These are phyloP conservation scores for Argya squamiceps DNA, from an alignment of 2,797 vertebrate genomes.

Conservation along the genomic window DNA sequence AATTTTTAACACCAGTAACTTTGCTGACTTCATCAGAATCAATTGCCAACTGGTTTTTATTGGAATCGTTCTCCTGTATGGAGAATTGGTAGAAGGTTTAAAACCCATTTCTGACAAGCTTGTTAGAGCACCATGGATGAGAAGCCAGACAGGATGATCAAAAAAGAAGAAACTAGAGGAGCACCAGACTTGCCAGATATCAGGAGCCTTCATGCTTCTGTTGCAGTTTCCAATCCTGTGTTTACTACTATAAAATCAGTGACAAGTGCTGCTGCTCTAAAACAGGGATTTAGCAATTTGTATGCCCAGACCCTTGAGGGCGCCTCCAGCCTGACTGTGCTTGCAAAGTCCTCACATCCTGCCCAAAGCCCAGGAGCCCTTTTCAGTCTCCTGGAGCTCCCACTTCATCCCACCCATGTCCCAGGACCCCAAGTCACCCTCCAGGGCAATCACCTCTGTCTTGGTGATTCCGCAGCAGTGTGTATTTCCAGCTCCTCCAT, in stretches of 20 bases:
- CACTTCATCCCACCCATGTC: background rate
- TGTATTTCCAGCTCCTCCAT: background rate
- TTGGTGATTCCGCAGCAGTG: accelerated
- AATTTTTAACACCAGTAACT: background rate
- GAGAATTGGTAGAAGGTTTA: background rate
- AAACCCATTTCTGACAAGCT: background rate
- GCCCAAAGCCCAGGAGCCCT: accelerated
- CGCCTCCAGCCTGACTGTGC: background rate
- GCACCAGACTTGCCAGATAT: accelerated
- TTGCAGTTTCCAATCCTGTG: background rate
- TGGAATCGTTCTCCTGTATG: background rate
- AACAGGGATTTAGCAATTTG: background rate
- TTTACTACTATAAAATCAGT: background rate
- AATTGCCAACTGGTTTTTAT: background rate
- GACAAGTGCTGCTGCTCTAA: background rate
- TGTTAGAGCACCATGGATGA: background rate
- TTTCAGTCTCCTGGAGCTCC: accelerated
- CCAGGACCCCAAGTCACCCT: background rate
- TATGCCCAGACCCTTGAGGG: accelerated
- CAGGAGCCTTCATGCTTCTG: background rate
- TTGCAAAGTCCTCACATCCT: background rate
- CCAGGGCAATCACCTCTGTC: background rate
- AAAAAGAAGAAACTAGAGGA: background rate
- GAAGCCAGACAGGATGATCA: background rate
- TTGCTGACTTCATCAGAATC: background rate